These are phyloP conservation scores for Drosophila neonasuta DNA, from an alignment of 2,888 invertebrate genomes.

Conservation along the genomic window DNA sequence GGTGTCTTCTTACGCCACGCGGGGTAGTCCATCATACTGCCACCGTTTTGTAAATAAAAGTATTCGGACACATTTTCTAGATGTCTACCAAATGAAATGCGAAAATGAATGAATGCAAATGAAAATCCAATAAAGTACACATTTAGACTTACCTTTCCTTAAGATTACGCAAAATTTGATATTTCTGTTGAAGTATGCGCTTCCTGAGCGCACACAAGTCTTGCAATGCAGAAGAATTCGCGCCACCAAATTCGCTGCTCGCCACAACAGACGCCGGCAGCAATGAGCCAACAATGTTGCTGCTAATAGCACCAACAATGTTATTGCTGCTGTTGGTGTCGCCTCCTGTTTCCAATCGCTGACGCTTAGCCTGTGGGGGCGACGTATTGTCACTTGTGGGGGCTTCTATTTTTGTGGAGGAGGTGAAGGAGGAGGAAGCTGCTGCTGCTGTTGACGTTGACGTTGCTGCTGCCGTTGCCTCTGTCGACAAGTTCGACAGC, in stretches of 20 bases:
- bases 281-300: constrained; percentile 73
- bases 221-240: constrained; percentile 63
- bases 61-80: constrained; percentile 91
- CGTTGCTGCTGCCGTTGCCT: constrained; percentile 64
- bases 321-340: constrained; percentile 35
- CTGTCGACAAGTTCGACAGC: constrained; percentile 71
- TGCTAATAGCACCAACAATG: constrained; percentile 61
- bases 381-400: constrained; percentile 18
- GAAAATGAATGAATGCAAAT: constrained; percentile 2
- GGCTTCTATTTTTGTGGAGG: constrained; percentile 28
- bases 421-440: constrained; percentile 24
- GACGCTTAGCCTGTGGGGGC: constrained; percentile 69
- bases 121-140: too few relatives aligned
- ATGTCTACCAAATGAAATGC: constrained; percentile 83
- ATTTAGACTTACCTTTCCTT: constrained; percentile 84
- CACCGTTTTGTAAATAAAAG: constrained; percentile 93
- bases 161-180: constrained; percentile 86
- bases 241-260: constrained; percentile 61
- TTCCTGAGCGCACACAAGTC: constrained; percentile 85
- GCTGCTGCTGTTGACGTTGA: constrained; percentile 45
- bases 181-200: constrained; percentile 88
- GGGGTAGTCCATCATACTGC: constrained; percentile 94
- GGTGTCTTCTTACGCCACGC: constrained; percentile 92
- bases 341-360: constrained; percentile 56
- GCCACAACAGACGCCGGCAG: constrained; percentile 74